Conservation (phyloP, 2,888 invertebrate genomes). For the Didymodactylos carnosus region DNA sequence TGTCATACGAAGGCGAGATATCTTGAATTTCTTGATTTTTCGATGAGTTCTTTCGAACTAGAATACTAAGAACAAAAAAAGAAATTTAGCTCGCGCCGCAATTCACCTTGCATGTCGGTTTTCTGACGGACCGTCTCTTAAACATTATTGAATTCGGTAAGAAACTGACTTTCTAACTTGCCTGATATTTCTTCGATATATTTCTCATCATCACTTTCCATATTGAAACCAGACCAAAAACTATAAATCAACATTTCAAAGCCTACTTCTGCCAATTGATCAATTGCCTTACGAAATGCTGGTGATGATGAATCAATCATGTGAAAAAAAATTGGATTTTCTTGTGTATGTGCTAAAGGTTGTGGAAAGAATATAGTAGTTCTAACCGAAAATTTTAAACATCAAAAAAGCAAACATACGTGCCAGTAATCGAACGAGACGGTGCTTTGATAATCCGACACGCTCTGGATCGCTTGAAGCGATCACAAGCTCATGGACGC, state of each 20-base stretch:
- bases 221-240: slow-evolving; percentile 18
- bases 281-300: slow-evolving; percentile 13
- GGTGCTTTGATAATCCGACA: slow-evolving; percentile 14
- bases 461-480: slow-evolving; percentile 16
- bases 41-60: no score
- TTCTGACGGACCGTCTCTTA: no score
- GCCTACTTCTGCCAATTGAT: slow-evolving; percentile 19
- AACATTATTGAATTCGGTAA: no score
- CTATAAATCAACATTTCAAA: slow-evolving; percentile 16
- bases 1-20: no score
- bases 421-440: slow-evolving; percentile 17
- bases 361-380: no score
- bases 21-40: no score
- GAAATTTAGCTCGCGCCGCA: slow-evolving; percentile 14
- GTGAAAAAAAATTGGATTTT: slow-evolving; percentile 18
- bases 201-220: slow-evolving; percentile 16
- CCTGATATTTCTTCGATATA: slow-evolving; percentile 15
- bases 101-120: no score
- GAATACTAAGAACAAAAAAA: no score
- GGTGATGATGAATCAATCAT: slow-evolving; percentile 12
- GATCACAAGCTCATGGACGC: slow-evolving; percentile 16
- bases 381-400: no score
- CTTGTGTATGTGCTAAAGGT: slow-evolving; percentile 19
- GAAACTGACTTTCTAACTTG: no score
- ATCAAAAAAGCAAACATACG: no score